Base-by-base conservation (phyloP, 2,113 vertebrate genomes). In the Typhlomys cinereus region DNA sequence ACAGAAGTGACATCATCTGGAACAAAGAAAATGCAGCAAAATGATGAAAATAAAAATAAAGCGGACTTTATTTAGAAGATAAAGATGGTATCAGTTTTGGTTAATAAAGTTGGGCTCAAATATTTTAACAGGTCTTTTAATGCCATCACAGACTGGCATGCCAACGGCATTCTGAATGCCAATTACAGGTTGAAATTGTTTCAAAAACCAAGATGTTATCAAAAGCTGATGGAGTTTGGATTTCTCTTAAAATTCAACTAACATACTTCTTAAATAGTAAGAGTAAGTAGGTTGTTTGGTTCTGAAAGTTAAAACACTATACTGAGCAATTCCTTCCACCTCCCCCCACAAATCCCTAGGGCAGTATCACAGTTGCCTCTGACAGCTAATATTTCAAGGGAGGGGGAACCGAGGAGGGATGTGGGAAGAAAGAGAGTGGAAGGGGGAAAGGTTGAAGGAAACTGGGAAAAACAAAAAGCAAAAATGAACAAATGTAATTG, bases 1-100 rank as follows among this genome's bases (percentile, higher is more conserved):
- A 66, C 41, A 41, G 92, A 92, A 87, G 67, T 48, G 71, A 89
- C 93, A 93, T 78, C 41, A 90, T 96, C 86, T 96, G 69, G 75
- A 95, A 96, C 82, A 85, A 88, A 91, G 54, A 92, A 89, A 89
- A 62, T 3, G 93, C 92, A 11, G 94, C 61, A 89, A 95, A 95
- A 93, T 67, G 86, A 94, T 93, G 89, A 80, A 97, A 97, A 97
- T 92, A 88, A 96, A 97, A 97, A 97, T 96, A 96, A 97, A 97
- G 93, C 52, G 4, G 95, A 74, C 95, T 97, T 97, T 96, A 95
- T 96, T 96, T 92, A 81, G 92, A 90, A 96, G 96, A 96, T 97
- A 96, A 97, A 97, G 96, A 92, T 91, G 94, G 92, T 94, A 96
- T 96, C 94, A 23, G 80, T 95, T 94, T 36, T 96, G 96, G 86